A percentile compares a stretch with the other conserved stretches of the same genome.
Evolutionary conservation across 2,888 invertebrate genomes (phyloP).

Genomic region (Alviniconcha strummeri): DNA sequence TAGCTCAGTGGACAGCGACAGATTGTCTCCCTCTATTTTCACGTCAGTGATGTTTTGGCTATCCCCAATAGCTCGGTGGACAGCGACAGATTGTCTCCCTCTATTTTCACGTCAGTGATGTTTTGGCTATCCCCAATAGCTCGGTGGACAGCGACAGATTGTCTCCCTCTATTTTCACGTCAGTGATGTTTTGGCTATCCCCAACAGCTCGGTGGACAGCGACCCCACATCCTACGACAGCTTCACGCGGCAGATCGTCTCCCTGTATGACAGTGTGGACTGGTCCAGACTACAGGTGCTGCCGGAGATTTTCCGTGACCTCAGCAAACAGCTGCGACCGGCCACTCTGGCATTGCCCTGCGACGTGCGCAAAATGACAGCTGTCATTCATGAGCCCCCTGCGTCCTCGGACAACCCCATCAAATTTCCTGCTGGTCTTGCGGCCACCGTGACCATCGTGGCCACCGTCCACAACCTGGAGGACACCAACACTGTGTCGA

Average conservation of each 20-base stretch:
- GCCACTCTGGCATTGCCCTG: slow-evolving; percentile 47
- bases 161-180: too few relatives aligned
- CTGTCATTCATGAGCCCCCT: slow-evolving; percentile 87
- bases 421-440: slow-evolving; percentile 94
- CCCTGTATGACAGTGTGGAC: slow-evolving; percentile 76
- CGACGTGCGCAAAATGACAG: slow-evolving; percentile 64
- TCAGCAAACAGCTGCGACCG: slow-evolving; percentile 55
- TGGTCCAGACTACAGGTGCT: slow-evolving; percentile 58
- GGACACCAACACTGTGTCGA: slow-evolving; percentile 83
- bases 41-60: too few relatives aligned
- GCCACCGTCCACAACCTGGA: slow-evolving; percentile 89
- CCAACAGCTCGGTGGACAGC: slow-evolving; percentile 70
- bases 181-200: slow-evolving; percentile 8
- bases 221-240: slow-evolving; percentile 82
- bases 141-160: too few relatives aligned
- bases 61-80: too few relatives aligned
- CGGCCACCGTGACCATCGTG: slow-evolving; percentile 89
- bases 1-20: too few relatives aligned
- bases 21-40: too few relatives aligned
- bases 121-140: too few relatives aligned
- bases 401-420: slow-evolving; percentile 87
- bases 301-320: slow-evolving; percentile 57
- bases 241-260: slow-evolving; percentile 87
- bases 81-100: too few relatives aligned
- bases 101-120: too few relatives aligned